Conservation (phyloP, 2,113 vertebrate genomes). For the Oxygymnocypris stewartii region DNA sequence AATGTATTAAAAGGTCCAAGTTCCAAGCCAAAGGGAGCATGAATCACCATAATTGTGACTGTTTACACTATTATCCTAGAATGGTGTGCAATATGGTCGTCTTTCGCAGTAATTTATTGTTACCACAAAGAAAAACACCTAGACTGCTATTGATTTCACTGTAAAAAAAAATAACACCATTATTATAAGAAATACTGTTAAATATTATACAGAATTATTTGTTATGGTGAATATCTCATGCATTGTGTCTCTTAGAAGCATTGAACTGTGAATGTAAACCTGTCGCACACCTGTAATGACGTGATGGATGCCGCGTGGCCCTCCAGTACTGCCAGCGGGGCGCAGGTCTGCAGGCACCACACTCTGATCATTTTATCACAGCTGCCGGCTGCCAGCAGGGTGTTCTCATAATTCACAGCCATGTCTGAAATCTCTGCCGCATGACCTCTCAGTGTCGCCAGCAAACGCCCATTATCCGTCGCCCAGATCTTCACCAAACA, state of each 20-base stretch:
- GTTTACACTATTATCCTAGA: neutral
- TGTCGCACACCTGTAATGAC: conserved; percentile 86
- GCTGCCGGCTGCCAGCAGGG: conserved; percentile 96
- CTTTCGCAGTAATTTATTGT: neutral
- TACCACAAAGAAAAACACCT: neutral
- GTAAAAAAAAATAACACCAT: neutral
- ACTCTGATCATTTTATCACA: conserved; percentile 98
- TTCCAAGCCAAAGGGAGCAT: neutral
- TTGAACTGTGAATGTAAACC: neutral
- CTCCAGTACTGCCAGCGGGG: conserved; percentile 94
- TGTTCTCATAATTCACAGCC: conserved; percentile 98
- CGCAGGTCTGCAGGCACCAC: conserved; percentile 97
- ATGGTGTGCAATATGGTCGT: neutral
- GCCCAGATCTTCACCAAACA: conserved; percentile 99
- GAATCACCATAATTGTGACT: neutral
- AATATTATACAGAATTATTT: neutral
- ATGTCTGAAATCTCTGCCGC: conserved; percentile 99
- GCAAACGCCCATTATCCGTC: conserved; percentile 90
- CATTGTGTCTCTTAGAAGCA: neutral
- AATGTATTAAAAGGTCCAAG: neutral
- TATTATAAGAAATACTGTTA: neutral
- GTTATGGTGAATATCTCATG: neutral
- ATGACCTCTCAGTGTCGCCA: conserved; percentile 94
- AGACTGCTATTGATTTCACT: neutral
- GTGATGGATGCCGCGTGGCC: conserved; percentile 98